Percentiles rank a stretch among this genome's conserved stretches.
Evolutionary conservation across 2,888 invertebrate species (phyloP).

Genomic region (Cecidostiba fungosa): DNA sequence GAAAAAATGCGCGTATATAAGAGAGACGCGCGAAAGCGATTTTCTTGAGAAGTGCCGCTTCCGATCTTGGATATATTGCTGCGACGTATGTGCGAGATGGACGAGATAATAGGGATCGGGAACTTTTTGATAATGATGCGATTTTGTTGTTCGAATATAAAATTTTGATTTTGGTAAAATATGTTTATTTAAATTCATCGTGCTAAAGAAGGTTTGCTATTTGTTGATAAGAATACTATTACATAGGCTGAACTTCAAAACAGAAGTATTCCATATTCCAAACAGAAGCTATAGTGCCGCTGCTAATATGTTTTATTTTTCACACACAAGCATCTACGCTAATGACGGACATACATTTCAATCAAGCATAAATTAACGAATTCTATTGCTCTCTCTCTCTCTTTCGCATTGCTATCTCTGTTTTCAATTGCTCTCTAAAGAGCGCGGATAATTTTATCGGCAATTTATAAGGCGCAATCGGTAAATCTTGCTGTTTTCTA

Average conservation of each 20-base stretch:
- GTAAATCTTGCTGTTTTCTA: conserved; percentile 31
- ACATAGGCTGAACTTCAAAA: too few species aligned
- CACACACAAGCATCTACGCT: not conserved
- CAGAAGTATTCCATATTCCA: not conserved
- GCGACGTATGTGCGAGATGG: not conserved
- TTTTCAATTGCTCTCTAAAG: not conserved
- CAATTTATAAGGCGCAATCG: conserved; percentile 13
- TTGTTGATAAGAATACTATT: too few species aligned
- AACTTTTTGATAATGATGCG: not conserved
- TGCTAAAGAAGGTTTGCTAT: too few species aligned
- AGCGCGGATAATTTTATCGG: conserved; percentile 9
- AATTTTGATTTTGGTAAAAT: too few species aligned
- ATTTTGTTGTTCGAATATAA: not conserved
- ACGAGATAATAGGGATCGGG: not conserved
- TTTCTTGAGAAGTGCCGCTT: conserved; percentile 3
- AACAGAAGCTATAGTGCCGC: not conserved
- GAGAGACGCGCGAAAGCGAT: conserved; percentile 6
- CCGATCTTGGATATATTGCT: not conserved
- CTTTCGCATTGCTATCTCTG: not conserved
- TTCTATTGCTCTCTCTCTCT: not conserved
- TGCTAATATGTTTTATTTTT: not conserved
- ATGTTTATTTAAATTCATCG: too few species aligned
- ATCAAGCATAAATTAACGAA: not conserved
- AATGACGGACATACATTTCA: not conserved
- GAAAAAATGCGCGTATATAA: not conserved